Conservation (phyloP, 1,140 invertebrate species). For the Rhagoletis zephyria region DNA sequence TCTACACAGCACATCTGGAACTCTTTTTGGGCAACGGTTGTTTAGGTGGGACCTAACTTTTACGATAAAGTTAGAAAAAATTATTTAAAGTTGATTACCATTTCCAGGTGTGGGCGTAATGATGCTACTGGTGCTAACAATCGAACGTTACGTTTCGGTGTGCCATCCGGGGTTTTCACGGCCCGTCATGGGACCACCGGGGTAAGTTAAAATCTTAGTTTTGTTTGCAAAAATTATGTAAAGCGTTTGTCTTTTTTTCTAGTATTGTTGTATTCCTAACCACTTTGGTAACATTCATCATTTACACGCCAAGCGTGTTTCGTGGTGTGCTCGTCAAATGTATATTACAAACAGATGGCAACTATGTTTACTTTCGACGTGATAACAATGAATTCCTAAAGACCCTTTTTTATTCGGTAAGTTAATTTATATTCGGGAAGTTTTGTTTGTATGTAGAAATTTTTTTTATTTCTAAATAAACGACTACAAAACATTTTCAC, state of each 20-base stretch:
- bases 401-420: conserved; percentile 76
- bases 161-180: conserved; percentile 82
- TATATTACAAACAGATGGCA: conserved; percentile 72
- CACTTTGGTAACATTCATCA: conserved; percentile 77
- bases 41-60: conserved; percentile 74
- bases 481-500: neutral
- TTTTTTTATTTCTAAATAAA: too few species aligned
- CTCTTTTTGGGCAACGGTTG: conserved; percentile 84
- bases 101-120: conserved; percentile 81
- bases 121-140: conserved; percentile 85
- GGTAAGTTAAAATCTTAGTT: conserved; percentile 62
- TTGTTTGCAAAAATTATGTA: neutral
- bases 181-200: conserved; percentile 77
- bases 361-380: conserved; percentile 76
- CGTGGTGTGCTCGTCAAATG: conserved; percentile 78
- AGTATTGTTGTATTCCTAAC: conserved; percentile 78
- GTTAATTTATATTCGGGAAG: neutral
- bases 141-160: conserved; percentile 86
- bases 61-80: neutral
- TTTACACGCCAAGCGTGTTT: conserved; percentile 80
- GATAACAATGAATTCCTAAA: conserved; percentile 76
- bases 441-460: too few species aligned
- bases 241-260: neutral
- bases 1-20: conserved; percentile 83
- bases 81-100: neutral